These are phyloP conservation scores for Stenodema calcarata DNA, from an alignment of 2,888 invertebrate genomes.

Conservation along the genomic window DNA sequence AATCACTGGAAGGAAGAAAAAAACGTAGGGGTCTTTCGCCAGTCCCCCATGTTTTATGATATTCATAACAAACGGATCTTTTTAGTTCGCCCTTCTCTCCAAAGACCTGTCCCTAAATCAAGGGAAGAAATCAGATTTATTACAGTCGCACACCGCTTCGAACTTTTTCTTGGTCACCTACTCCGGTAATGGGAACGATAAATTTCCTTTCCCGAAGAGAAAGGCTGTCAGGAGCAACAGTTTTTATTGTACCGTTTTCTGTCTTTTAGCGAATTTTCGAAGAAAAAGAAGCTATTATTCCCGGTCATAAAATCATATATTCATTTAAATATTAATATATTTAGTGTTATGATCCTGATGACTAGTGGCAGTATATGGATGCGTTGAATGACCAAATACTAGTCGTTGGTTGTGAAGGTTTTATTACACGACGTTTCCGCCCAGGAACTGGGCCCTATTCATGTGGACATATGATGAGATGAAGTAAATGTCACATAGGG, in stretches of 20 bases:
- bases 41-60: slow-evolving; percentile 27
- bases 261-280: no score
- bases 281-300: no score
- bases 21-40: neutral
- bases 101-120: slow-evolving; percentile 26
- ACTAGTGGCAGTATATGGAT: no score
- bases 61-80: slow-evolving; percentile 20
- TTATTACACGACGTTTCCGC: no score
- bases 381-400: no score
- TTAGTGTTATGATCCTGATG: no score
- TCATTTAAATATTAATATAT: no score
- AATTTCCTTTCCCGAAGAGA: neutral
- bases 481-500: no score
- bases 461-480: no score
- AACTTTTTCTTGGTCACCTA: slow-evolving; percentile 37
- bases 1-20: neutral
- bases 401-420: no score
- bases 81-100: slow-evolving; percentile 8
- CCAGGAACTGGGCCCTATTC: no score
- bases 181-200: slow-evolving; percentile 28
- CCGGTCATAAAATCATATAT: no score
- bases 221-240: neutral
- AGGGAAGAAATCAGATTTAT: slow-evolving; percentile 34
- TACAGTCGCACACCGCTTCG: slow-evolving; percentile 1
- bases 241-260: neutral